Conservation (phyloP, 2,888 invertebrate genomes). For the Alloscopus bannaensis region DNA sequence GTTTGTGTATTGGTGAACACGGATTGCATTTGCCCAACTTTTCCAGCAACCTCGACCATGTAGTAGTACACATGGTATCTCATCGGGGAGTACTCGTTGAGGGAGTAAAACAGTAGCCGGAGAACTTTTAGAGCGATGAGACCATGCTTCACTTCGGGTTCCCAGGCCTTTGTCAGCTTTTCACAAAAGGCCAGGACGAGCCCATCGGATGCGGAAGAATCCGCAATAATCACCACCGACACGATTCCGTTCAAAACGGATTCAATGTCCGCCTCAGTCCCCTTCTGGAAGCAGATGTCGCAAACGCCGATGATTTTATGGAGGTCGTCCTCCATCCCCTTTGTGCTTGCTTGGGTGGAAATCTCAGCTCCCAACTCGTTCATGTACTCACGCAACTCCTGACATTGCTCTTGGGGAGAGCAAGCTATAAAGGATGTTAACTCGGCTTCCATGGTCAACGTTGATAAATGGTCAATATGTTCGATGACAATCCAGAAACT, state of each 20-base stretch:
- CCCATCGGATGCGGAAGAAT: constrained; percentile 70
- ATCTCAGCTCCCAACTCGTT: constrained; percentile 96
- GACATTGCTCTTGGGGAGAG: constrained; percentile 74
- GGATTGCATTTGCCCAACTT: constrained; percentile 89
- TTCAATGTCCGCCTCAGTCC: constrained; percentile 89
- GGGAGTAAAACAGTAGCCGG: constrained; percentile 93
- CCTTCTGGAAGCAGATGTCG: constrained; percentile 93
- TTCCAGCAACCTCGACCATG: constrained; percentile 90
- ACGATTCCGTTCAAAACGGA: constrained; percentile 96
- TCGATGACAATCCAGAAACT: constrained; percentile 14
- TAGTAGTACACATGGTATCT: constrained; percentile 96
- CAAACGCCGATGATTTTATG: constrained; percentile 96
- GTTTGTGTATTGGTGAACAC: constrained; percentile 91
- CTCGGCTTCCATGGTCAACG: constrained; percentile 73
- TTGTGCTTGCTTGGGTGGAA: constrained; percentile 91
- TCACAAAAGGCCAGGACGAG: constrained; percentile 91
- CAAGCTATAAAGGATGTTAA: constrained; percentile 73
- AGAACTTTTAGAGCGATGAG: constrained; percentile 90
- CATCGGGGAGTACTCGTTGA: constrained; percentile 88
- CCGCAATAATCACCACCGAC: constrained; percentile 80
- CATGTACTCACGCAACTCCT: constrained; percentile 91
- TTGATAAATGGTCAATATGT: constrained; percentile 10
- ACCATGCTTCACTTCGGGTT: constrained; percentile 85
- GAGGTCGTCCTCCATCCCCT: constrained; percentile 94
- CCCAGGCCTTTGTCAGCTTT: constrained; percentile 87